Conservation (phyloP, 2,888 invertebrate genomes). For the Augochlorella aurata region DNA sequence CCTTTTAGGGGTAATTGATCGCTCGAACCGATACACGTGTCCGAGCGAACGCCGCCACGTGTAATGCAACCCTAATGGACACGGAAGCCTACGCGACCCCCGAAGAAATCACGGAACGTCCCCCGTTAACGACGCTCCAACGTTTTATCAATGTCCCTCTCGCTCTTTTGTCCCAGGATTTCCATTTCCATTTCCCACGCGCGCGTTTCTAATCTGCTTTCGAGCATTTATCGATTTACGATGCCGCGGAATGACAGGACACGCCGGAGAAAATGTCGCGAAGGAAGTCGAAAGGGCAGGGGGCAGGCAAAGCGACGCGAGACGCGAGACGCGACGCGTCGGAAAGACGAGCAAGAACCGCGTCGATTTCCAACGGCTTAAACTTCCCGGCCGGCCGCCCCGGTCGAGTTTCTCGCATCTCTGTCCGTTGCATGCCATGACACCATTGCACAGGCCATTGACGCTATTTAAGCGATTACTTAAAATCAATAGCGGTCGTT, state of each 20-base stretch:
- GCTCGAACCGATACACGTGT: constrained; percentile 77
- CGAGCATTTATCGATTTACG: constrained; percentile 48
- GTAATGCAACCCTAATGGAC: constrained; percentile 64
- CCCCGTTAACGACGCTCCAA: constrained; percentile 3
- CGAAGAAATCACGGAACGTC: constrained; percentile 32
- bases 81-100: constrained; percentile 11
- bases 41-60: constrained; percentile 54
- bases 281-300: constrained; percentile 27
- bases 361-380: constrained; percentile 23
- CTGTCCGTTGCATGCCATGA: constrained; percentile 56
- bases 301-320: constrained; percentile 9
- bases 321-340: neutral
- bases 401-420: constrained; percentile 47
- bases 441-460: constrained; percentile 59
- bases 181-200: constrained; percentile 23
- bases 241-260: constrained; percentile 13
- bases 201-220: constrained; percentile 36
- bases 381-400: constrained; percentile 17
- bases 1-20: constrained; percentile 81
- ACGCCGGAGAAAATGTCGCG: constrained; percentile 19
- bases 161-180: neutral
- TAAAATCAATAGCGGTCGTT: constrained; percentile 73
- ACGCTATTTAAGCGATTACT: constrained; percentile 74
- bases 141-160: constrained; percentile 12
- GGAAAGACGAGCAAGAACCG: constrained; percentile 5